A percentile compares a stretch with the other conserved stretches of the same genome.
Conservation (phyloP, 2,797 vertebrate genomes). For the Oreonectes daqikongensis region DNA sequence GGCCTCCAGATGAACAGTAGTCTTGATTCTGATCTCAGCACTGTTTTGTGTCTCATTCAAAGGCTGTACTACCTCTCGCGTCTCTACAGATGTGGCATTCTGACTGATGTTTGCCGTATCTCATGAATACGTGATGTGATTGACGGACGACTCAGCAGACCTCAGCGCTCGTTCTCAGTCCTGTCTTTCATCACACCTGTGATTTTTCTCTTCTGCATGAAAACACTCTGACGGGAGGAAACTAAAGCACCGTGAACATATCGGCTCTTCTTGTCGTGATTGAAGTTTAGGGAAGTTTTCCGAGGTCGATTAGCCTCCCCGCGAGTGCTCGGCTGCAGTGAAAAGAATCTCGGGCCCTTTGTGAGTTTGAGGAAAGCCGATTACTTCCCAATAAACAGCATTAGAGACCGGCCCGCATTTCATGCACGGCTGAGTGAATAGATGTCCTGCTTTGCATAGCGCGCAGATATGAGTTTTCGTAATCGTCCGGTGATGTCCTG, state of each 20-base stretch:
- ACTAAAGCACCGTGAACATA: neutral
- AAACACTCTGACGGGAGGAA: neutral
- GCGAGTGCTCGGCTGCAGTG: neutral
- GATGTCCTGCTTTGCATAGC: constrained; percentile 36
- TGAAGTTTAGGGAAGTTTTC: constrained; percentile 1
- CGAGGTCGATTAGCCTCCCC: neutral
- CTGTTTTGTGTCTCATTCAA: constrained; percentile 19
- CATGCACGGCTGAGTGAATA: neutral
- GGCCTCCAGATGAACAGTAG: neutral
- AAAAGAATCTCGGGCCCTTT: constrained; percentile 17
- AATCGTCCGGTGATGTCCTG: constrained; percentile 7
- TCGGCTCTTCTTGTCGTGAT: constrained; percentile 1
- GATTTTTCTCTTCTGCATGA: constrained; percentile 36
- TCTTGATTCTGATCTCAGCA: constrained; percentile 3
- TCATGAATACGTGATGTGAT: constrained; percentile 44
- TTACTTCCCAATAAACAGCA: constrained; percentile 45
- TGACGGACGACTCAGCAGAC: constrained; percentile 44
- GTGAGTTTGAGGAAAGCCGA: constrained; percentile 49
- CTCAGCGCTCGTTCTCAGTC: constrained; percentile 38
- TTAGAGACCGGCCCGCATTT: constrained; percentile 25
- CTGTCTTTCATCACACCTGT: constrained; percentile 43
- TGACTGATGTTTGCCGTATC: constrained; percentile 42
- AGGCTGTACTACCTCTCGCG: neutral
- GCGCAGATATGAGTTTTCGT: constrained; percentile 2
- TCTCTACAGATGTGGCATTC: constrained; percentile 41